A percentile compares a stretch with the other conserved stretches of the same genome.
Conservation (phyloP, 2,888 invertebrate species). For the Schizaphis graminum region DNA sequence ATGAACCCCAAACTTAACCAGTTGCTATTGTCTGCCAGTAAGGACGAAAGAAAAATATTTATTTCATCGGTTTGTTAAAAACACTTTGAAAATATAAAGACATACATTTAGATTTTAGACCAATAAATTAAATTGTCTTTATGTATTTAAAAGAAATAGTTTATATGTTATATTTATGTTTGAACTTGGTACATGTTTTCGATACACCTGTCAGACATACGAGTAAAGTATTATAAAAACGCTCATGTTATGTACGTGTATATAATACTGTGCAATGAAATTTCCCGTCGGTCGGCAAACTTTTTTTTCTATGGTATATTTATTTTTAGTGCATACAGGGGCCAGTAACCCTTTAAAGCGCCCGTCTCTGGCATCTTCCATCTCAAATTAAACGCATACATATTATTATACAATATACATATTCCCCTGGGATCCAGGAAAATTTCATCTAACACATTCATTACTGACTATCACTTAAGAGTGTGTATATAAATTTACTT, state of each 20-base stretch:
- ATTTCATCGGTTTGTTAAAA: background rate
- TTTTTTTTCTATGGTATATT: conserved; percentile 48
- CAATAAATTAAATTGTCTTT: conserved; percentile 39
- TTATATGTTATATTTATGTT: background rate
- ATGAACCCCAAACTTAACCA: conserved; percentile 43
- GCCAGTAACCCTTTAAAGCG: conserved; percentile 65
- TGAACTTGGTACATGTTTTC: conserved; percentile 1
- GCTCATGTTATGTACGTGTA: background rate
- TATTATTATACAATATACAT: background rate
- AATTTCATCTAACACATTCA: conserved; percentile 60
- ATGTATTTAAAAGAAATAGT: background rate
- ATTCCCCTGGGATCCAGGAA: conserved; percentile 60
- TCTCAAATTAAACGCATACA: conserved; percentile 56
- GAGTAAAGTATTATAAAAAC: background rate
- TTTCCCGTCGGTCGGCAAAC: conserved; percentile 58
- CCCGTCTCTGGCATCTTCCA: conserved; percentile 58
- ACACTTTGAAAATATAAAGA: background rate
- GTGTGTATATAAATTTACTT: background rate
- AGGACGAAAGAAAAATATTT: conserved; percentile 52
- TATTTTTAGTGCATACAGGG: conserved; percentile 65
- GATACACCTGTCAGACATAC: conserved; percentile 44
- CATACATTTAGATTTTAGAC: conserved; percentile 18
- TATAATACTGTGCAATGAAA: conserved; percentile 49
- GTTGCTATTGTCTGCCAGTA: conserved; percentile 50
- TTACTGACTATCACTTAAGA: conserved; percentile 51